A percentile compares a stretch with the other conserved stretches of the same genome.
These are phyloP conservation scores for Limnephilus auricula DNA, from an alignment of 2,888 invertebrate species.

Conservation along the genomic window DNA sequence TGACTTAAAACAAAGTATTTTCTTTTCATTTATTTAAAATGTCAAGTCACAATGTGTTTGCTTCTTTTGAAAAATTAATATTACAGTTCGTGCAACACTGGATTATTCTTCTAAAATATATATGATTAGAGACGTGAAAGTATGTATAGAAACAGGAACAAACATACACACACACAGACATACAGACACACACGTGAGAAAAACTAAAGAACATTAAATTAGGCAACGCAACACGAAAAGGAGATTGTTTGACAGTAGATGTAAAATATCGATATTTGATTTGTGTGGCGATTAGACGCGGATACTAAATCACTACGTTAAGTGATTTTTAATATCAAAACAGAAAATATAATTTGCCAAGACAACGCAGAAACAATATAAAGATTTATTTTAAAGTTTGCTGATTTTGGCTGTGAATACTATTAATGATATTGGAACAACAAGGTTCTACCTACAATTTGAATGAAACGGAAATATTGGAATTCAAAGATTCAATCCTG, in stretches of 20 bases:
- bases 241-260: neutral
- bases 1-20: no score
- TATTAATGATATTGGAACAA: no score
- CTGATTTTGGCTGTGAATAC: no score
- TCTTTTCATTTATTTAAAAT: no score
- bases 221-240: neutral
- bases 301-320: slow-evolving; percentile 18
- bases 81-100: neutral
- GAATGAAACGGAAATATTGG: no score
- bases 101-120: neutral
- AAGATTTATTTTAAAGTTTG: no score
- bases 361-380: neutral
- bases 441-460: no score
- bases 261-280: slow-evolving; percentile 28
- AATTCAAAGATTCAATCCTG: no score
- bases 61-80: no score
- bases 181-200: neutral
- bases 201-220: neutral
- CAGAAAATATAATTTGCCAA: slow-evolving; percentile 5
- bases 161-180: neutral
- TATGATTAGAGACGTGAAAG: neutral
- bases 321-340: slow-evolving; percentile 13
- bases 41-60: no score
- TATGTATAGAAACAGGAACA: neutral
- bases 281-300: neutral